These are phyloP conservation scores for Lycaon pictus DNA, from an alignment of 2,113 vertebrate genomes.

Conservation along the genomic window DNA sequence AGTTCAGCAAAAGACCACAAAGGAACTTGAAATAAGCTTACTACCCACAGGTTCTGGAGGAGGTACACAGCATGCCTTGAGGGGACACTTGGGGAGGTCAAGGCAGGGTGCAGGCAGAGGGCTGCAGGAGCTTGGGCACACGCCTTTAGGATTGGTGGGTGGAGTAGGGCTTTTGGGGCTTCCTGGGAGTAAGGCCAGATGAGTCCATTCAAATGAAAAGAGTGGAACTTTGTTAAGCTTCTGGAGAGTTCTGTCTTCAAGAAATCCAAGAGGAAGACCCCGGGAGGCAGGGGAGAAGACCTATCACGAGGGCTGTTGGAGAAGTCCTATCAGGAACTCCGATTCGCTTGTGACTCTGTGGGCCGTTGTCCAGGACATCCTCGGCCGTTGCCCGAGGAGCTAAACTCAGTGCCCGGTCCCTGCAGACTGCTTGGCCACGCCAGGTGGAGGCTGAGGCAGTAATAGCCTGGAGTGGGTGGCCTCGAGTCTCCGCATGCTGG, in stretches of 20 bases:
- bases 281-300: neutral
- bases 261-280: too few relatives aligned
- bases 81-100: too few relatives aligned
- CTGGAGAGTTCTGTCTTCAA: neutral
- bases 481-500: rapidly evolving
- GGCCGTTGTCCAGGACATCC: neutral
- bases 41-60: neutral
- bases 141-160: neutral
- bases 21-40: neutral
- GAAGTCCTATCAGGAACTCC: neutral
- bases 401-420: neutral
- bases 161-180: neutral
- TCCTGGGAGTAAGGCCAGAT: neutral
- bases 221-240: neutral
- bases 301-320: neutral
- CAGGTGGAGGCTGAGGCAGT: neutral
- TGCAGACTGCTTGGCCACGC: neutral
- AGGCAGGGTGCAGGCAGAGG: neutral
- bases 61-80: neutral
- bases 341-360: neutral
- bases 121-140: neutral
- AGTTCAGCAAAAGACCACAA: neutral
- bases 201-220: neutral
- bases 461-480: neutral
- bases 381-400: rapidly evolving